These are phyloP conservation scores for Thymelicus acteon DNA, from an alignment of 2,888 invertebrate species.

Conservation along the genomic window DNA sequence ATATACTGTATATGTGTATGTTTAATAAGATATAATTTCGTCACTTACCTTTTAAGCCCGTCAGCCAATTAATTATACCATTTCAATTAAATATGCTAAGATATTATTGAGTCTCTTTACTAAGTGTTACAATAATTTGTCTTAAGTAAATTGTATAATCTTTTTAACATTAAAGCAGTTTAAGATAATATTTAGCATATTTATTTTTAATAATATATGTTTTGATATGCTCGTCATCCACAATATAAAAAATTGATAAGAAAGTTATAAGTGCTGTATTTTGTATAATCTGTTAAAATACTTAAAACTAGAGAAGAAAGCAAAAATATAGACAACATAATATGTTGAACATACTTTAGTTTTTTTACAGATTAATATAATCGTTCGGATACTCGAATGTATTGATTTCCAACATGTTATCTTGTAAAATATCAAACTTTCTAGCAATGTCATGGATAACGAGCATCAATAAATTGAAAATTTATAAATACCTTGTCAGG, in stretches of 20 bases:
- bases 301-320: no score
- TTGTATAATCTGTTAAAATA: no score
- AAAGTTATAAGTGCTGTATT: no score
- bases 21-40: not conserved
- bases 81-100: not conserved
- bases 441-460: not conserved
- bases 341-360: no score
- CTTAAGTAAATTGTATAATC: no score
- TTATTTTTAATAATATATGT: not conserved
- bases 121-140: no score
- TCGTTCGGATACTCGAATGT: no score
- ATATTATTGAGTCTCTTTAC: not conserved
- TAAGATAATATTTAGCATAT: not conserved
- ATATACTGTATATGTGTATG: not conserved
- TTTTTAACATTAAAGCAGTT: no score
- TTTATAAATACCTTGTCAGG: conserved; percentile 18
- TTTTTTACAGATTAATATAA: no score
- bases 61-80: not conserved
- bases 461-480: not conserved
- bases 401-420: no score
- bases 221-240: not conserved
- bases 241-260: no score
- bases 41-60: conserved; percentile 3
- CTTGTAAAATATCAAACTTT: not conserved
- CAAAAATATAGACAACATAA: no score